Evolutionary conservation across 2,888 invertebrate species (phyloP).

Genomic region (Perithous albicinctus): DNA sequence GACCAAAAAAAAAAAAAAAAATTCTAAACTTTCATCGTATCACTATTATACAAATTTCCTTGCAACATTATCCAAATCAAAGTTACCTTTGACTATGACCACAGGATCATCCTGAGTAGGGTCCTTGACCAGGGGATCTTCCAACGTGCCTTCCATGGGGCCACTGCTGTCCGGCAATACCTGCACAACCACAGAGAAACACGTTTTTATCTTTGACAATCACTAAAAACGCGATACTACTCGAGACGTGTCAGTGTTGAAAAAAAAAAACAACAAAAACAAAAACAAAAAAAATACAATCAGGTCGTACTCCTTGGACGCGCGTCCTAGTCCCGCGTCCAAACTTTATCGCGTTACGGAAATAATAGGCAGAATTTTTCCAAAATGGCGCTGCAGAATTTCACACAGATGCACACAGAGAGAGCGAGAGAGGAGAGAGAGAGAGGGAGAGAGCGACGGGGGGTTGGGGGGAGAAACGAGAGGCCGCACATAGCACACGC

Average conservation of each 20-base stretch:
- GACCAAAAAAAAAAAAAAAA: too few relatives aligned
- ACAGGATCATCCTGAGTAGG: slow-evolving; percentile 78
- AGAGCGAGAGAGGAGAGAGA: background rate
- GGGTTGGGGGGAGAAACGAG: background rate
- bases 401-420: slow-evolving; percentile 70
- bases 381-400: slow-evolving; percentile 84
- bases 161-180: slow-evolving; percentile 75
- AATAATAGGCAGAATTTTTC: slow-evolving; percentile 79
- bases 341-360: slow-evolving; percentile 66
- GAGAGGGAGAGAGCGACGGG: background rate
- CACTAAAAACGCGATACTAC: too few relatives aligned
- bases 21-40: too few relatives aligned
- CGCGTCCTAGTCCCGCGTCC: slow-evolving; percentile 58
- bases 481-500: slow-evolving; percentile 19
- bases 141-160: slow-evolving; percentile 83
- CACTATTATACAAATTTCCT: too few relatives aligned
- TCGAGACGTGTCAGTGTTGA: too few relatives aligned
- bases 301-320: slow-evolving; percentile 21
- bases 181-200: slow-evolving; percentile 53
- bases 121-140: slow-evolving; percentile 83
- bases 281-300: slow-evolving; percentile 27
- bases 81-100: slow-evolving; percentile 79
- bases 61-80: too few relatives aligned
- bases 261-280: slow-evolving; percentile 12
- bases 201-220: slow-evolving; percentile 1